Percentiles rank a stretch among this genome's conserved stretches.
Conservation (phyloP, 2,113 vertebrate species). For the Channa argus region DNA sequence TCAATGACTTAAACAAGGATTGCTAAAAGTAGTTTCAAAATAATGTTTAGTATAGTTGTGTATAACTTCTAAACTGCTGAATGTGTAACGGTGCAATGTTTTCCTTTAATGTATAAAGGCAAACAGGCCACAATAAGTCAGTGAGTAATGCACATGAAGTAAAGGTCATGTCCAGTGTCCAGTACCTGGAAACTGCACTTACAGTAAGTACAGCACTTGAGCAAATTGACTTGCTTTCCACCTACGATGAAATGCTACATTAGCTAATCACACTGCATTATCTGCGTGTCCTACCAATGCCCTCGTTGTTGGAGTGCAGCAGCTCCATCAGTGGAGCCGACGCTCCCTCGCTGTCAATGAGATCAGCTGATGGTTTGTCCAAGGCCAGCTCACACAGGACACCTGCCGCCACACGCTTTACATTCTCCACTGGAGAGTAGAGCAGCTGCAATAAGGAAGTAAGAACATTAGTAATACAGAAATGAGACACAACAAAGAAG, state of each 20-base stretch:
- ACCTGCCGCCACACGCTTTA: constrained; percentile 95
- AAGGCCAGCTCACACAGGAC: constrained; percentile 95
- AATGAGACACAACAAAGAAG: rapidly evolving
- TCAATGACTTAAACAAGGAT: too few relatives aligned
- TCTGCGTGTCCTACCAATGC: constrained; percentile 88
- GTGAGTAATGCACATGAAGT: neutral
- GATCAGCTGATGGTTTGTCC: constrained; percentile 91
- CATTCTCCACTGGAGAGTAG: constrained; percentile 97
- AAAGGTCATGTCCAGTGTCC: neutral
- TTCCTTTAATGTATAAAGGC: too few relatives aligned
- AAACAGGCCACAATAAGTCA: neutral
- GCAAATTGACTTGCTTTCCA: constrained; percentile 20
- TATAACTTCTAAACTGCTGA: too few relatives aligned
- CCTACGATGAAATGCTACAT: constrained; percentile 27
- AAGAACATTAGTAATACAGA: neutral
- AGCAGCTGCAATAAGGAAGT: constrained; percentile 84
- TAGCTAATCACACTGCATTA: constrained; percentile 18
- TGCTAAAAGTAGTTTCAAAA: too few relatives aligned
- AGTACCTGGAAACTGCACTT: constrained; percentile 36
- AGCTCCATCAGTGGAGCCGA: constrained; percentile 94
- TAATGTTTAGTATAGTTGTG: too few relatives aligned
- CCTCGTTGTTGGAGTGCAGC: constrained; percentile 96
- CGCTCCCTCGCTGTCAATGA: constrained; percentile 93
- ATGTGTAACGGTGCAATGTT: too few relatives aligned
- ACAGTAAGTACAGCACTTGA: constrained; percentile 30